Conservation (phyloP, 1,140 invertebrate genomes). For the Hylaeus volcanicus region DNA sequence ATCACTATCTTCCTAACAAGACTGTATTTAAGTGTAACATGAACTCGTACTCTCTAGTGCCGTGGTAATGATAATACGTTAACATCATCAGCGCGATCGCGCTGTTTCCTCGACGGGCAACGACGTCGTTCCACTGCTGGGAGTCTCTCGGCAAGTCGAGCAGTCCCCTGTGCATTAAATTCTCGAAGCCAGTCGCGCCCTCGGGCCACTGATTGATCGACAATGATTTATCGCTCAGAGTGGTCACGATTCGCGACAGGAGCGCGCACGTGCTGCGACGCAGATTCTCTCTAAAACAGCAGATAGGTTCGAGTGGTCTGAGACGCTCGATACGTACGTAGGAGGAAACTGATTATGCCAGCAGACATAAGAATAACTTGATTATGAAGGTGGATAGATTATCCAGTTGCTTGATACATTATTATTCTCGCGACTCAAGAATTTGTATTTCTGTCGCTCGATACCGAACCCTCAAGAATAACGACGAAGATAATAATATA, state of each 20-base stretch:
- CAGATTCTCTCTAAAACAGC: constrained; percentile 40
- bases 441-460: too few species aligned
- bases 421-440: too few species aligned
- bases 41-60: constrained; percentile 52
- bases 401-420: too few species aligned
- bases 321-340: too few species aligned
- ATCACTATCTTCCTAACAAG: too few species aligned
- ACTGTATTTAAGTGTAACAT: too few species aligned
- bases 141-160: constrained; percentile 36
- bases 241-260: constrained; percentile 35
- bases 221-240: constrained; percentile 34
- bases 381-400: too few species aligned
- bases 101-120: neutral
- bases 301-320: neutral
- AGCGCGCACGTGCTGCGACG: constrained; percentile 41
- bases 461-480: too few species aligned
- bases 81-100: constrained; percentile 41
- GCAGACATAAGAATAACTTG: too few species aligned
- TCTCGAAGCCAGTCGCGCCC: constrained; percentile 7
- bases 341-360: too few species aligned
- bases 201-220: neutral
- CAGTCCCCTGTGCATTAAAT: constrained; percentile 26
- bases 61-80: constrained; percentile 59
- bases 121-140: constrained; percentile 26
- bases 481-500: too few species aligned